Percentiles rank a stretch among this genome's conserved stretches.
Conservation (phyloP, 2,113 vertebrate species). For the Oceanodroma tethys region DNA sequence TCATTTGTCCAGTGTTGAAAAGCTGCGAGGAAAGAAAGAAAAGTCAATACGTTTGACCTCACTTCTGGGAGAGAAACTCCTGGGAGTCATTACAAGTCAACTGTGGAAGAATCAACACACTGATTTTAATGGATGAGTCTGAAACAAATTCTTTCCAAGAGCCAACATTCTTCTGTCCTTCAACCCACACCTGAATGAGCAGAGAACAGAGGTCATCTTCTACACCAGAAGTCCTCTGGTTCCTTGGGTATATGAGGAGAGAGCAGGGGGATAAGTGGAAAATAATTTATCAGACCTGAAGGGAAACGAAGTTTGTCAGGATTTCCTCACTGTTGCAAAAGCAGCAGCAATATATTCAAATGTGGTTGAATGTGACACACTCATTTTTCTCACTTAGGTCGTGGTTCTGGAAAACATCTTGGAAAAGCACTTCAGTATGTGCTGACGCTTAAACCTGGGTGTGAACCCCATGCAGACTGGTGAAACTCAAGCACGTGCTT, state of each 20-base stretch:
- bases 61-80: conserved; percentile 18
- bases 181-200: background rate
- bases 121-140: conserved; percentile 40
- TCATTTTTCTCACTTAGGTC: conserved; percentile 43
- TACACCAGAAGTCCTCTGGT: background rate
- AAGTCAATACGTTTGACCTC: conserved; percentile 20
- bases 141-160: conserved; percentile 23
- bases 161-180: conserved; percentile 1
- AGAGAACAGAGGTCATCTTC: background rate
- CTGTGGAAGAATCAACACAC: conserved; percentile 7
- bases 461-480: background rate
- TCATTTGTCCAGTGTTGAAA: conserved; percentile 20
- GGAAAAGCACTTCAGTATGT: background rate
- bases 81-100: conserved; percentile 22
- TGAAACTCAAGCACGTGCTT: conserved; percentile 13
- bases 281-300: background rate
- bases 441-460: background rate
- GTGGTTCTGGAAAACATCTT: conserved; percentile 30
- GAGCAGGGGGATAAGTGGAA: background rate
- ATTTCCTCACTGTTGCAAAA: background rate
- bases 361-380: background rate
- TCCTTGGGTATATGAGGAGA: background rate
- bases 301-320: background rate
- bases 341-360: background rate
- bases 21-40: background rate